These are phyloP conservation scores for human (Homo sapiens) DNA, from an alignment of 2,113 vertebrate genomes.

Conservation along the genomic window GRCh38 chr4:22817501-22818000, in stretches of 20 bases:
- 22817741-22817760: neutral
- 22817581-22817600: neutral
- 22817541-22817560: neutral
- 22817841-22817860: neutral
- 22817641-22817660: neutral
- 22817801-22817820: neutral
- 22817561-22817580: neutral
- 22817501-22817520: neutral
- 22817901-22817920: neutral
- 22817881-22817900: neutral
- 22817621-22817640: neutral
- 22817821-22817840: neutral
- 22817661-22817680: neutral
- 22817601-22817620: neutral
- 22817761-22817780: neutral
- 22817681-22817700: neutral
- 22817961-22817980: neutral
- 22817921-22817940: neutral
- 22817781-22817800: neutral
- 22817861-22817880: neutral
- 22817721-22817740: neutral
- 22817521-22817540: neutral
- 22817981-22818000: neutral
- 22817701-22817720: neutral
- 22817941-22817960: neutral